Conservation (phyloP, 1,140 invertebrate genomes). For the Leucophenga varia region DNA sequence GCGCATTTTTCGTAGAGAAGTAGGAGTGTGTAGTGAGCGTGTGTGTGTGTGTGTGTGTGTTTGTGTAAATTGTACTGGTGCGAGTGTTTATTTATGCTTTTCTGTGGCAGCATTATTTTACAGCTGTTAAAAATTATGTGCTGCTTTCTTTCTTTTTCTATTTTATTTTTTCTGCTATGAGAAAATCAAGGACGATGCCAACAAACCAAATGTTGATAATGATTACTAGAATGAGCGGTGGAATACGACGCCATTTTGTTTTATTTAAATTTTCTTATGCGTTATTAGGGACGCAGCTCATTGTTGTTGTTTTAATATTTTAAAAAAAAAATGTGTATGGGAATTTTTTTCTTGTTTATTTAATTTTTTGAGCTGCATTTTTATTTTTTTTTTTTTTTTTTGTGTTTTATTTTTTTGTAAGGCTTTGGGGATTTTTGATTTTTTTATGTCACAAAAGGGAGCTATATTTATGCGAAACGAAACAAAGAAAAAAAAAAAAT, state of each 20-base stretch:
- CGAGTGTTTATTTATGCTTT: slow-evolving; percentile 34
- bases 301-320: background rate
- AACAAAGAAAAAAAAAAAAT: too few species aligned
- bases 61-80: background rate
- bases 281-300: slow-evolving; percentile 14
- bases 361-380: background rate
- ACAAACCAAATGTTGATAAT: too few species aligned
- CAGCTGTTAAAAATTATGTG: slow-evolving; percentile 44
- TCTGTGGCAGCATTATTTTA: slow-evolving; percentile 49
- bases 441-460: too few species aligned
- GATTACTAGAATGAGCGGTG: too few species aligned
- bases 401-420: too few species aligned
- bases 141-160: slow-evolving; percentile 8
- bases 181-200: slow-evolving; percentile 37
- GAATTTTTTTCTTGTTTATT: too few species aligned
- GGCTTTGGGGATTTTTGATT: too few species aligned
- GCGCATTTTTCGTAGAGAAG: slow-evolving; percentile 33
- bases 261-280: slow-evolving; percentile 22
- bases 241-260: slow-evolving; percentile 18
- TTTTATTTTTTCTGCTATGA: too few species aligned
- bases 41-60: background rate
- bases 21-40: slow-evolving; percentile 18
- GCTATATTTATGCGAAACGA: too few species aligned
- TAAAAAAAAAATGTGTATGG: slow-evolving; percentile 3
- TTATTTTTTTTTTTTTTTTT: too few species aligned